phyloP scores from a whole-genome alignment of 2,113 vertebrate species.

The Mellivora capensis region DNA sequence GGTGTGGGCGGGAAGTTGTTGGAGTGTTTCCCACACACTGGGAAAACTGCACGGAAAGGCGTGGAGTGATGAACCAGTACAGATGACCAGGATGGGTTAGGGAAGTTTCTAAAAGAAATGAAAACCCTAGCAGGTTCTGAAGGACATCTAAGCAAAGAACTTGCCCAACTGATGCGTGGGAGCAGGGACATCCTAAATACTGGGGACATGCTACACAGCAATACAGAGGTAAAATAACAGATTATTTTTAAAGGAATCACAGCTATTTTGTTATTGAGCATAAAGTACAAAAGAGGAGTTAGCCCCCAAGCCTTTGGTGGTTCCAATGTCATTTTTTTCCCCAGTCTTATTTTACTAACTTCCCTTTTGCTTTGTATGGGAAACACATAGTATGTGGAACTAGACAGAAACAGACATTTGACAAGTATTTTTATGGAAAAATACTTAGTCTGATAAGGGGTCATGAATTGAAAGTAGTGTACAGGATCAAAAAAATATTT shows the following conservation, averaged over 20 bases:
- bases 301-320: background rate
- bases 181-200: background rate
- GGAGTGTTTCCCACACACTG: background rate
- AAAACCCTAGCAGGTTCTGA: background rate
- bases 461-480: background rate
- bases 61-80: too few relatives aligned
- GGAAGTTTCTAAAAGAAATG: background rate
- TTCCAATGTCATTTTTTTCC: background rate
- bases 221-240: background rate
- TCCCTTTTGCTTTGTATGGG: background rate
- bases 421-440: background rate
- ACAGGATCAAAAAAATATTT: background rate
- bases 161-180: background rate
- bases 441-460: background rate
- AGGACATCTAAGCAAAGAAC: background rate
- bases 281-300: background rate
- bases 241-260: background rate
- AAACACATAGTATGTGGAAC: background rate
- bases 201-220: background rate
- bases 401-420: background rate
- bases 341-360: background rate
- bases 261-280: background rate
- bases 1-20: accelerated
- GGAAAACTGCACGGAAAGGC: background rate
- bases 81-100: background rate